phyloP scores from a whole-genome alignment of 1,140 invertebrate species.

The Drosophila rufa region DNA sequence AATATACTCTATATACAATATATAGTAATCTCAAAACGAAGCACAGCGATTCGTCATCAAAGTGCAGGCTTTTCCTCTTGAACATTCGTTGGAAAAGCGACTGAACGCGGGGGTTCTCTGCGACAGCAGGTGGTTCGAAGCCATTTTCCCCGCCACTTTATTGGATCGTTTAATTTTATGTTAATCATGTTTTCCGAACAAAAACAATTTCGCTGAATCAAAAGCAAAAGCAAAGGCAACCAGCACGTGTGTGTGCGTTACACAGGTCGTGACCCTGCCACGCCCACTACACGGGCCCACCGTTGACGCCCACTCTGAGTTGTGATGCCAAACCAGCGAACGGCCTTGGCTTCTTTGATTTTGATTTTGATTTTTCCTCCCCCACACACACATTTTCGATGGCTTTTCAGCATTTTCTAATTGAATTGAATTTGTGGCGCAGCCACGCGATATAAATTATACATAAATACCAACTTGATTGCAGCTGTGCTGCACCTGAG shows the following conservation, averaged over 20 bases:
- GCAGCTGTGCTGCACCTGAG: constrained; percentile 37
- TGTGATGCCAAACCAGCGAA: constrained; percentile 17
- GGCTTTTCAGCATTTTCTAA: constrained; percentile 39
- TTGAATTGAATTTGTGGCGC: constrained; percentile 43
- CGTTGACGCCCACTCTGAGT: constrained; percentile 10
- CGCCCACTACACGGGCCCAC: constrained; percentile 7
- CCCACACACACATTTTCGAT: not conserved
- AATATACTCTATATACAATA: not conserved
- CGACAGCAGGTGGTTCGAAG: constrained; percentile 34
- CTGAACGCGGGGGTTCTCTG: constrained; percentile 1
- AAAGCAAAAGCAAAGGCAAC: not conserved
- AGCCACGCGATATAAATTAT: constrained; percentile 42
- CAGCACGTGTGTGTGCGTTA: constrained; percentile 13
- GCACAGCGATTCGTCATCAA: not conserved
- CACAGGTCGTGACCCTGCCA: constrained; percentile 36
- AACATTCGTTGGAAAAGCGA: not conserved
- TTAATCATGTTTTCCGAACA: constrained; percentile 37
- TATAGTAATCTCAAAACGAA: not conserved
- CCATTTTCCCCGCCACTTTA: constrained; percentile 19
- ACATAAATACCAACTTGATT: constrained; percentile 25
- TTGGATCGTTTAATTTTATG: constrained; percentile 48
- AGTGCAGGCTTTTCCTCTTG: not conserved
- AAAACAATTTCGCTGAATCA: constrained; percentile 9
- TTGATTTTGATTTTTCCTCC: constrained; percentile 14
- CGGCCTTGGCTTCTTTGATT: constrained; percentile 21